A percentile compares a stretch with the other conserved stretches of the same genome.
phyloP scores from a whole-genome alignment of 2,797 vertebrate genomes.

The Simalia tracyae region DNA sequence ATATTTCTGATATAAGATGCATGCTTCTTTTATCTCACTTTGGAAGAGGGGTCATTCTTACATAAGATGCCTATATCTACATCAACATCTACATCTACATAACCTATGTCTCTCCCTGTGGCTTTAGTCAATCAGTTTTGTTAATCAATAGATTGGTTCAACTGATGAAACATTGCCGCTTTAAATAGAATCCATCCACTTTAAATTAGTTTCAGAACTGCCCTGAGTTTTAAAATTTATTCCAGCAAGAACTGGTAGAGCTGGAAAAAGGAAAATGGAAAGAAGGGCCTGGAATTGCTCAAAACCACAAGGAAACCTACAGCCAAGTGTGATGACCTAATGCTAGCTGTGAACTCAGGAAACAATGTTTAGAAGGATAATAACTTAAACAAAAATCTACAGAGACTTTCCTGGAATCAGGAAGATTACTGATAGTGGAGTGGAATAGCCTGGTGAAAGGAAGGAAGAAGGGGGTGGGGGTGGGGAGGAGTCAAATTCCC shows the following conservation, averaged over 20 bases:
- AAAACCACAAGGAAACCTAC: constrained; percentile 22
- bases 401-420: constrained; percentile 49
- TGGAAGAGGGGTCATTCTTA: too few relatives aligned
- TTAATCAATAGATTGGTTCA: too few relatives aligned
- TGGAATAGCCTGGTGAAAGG: constrained; percentile 44
- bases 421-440: constrained; percentile 44
- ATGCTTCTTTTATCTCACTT: background rate
- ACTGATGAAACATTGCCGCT: too few relatives aligned
- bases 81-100: too few relatives aligned
- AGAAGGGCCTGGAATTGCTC: too few relatives aligned
- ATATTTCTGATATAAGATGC: background rate
- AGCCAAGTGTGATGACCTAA: constrained; percentile 49
- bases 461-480: background rate
- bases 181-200: background rate
- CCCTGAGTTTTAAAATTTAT: background rate
- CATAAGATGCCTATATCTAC: too few relatives aligned
- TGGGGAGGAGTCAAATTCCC: background rate
- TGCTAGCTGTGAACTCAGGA: constrained; percentile 45
- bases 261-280: background rate
- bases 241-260: background rate
- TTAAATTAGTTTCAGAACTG: background rate
- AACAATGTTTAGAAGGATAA: constrained; percentile 59
- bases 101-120: too few relatives aligned
- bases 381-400: constrained; percentile 55
- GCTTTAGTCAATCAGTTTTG: too few relatives aligned